Percentiles rank a stretch among this genome's conserved stretches.
Conservation (phyloP, 35 echinoderm and acorn worm genomes). For the Heliocidaris tuberculata region DNA sequence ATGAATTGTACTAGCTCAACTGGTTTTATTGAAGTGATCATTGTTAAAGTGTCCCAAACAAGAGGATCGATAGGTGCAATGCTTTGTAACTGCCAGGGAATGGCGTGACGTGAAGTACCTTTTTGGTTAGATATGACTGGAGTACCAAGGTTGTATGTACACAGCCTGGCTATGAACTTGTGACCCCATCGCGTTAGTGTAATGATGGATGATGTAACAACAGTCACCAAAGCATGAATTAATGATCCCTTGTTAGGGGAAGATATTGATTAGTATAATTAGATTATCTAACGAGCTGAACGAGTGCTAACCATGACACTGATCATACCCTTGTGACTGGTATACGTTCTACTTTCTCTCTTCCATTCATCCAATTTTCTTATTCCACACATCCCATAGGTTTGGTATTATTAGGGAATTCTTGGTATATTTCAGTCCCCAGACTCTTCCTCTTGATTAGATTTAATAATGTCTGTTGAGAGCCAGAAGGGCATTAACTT, state of each 20-base stretch:
- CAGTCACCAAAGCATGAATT: background rate
- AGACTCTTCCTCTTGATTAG: background rate
- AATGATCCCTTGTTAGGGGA: background rate
- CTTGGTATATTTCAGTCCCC: background rate
- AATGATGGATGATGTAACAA: background rate
- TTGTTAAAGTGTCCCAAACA: too few species aligned
- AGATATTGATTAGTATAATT: slow-evolving; percentile 14
- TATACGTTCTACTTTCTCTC: background rate
- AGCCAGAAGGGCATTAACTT: too few species aligned
- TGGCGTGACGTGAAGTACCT: too few species aligned
- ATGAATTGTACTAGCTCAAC: too few species aligned
- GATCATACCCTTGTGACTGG: background rate
- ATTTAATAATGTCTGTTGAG: too few species aligned
- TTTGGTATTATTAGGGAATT: too few species aligned
- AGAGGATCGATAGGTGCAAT: too few species aligned
- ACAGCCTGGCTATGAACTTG: background rate
- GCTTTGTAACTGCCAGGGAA: too few species aligned
- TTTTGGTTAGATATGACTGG: too few species aligned
- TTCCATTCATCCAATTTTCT: background rate
- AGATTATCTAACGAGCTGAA: slow-evolving; percentile 3
- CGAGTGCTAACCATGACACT: background rate
- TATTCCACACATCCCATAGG: too few species aligned
- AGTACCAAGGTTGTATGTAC: background rate
- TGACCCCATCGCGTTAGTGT: background rate
- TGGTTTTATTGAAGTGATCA: too few species aligned